These are phyloP conservation scores for Indicator maculatus DNA, from an alignment of 2,113 vertebrate species.

Conservation along the genomic window DNA sequence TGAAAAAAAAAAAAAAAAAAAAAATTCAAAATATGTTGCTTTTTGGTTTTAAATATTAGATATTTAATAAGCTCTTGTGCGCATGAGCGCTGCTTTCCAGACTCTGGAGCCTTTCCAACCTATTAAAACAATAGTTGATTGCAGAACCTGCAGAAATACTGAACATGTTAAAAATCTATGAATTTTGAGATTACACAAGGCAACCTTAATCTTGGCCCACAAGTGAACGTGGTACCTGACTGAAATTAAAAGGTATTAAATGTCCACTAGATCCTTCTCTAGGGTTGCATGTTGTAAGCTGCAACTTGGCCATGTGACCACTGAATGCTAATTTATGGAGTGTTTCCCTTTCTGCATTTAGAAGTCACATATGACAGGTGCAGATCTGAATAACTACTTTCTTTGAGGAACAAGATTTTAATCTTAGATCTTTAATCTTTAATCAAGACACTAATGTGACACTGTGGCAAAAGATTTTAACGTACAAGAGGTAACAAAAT, in stretches of 20 bases:
- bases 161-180: constrained; percentile 21
- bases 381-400: neutral
- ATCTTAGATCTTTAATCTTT: too few species aligned
- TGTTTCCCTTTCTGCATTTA: neutral
- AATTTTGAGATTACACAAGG: neutral
- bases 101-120: neutral
- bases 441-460: neutral
- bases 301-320: neutral
- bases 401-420: neutral
- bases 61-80: neutral
- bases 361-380: neutral
- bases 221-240: neutral
- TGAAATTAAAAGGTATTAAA: neutral
- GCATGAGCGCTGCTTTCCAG: constrained; percentile 5
- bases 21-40: neutral
- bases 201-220: neutral
- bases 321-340: neutral
- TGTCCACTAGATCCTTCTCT: neutral
- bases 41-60: neutral
- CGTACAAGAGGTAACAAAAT: neutral
- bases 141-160: constrained; percentile 44
- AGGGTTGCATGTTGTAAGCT: neutral
- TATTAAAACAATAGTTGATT: constrained; percentile 28
- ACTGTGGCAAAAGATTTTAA: neutral
- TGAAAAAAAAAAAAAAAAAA: neutral